Base-by-base conservation (phyloP, 2,888 invertebrate genomes). In the Drosophila setosimentum region DNA sequence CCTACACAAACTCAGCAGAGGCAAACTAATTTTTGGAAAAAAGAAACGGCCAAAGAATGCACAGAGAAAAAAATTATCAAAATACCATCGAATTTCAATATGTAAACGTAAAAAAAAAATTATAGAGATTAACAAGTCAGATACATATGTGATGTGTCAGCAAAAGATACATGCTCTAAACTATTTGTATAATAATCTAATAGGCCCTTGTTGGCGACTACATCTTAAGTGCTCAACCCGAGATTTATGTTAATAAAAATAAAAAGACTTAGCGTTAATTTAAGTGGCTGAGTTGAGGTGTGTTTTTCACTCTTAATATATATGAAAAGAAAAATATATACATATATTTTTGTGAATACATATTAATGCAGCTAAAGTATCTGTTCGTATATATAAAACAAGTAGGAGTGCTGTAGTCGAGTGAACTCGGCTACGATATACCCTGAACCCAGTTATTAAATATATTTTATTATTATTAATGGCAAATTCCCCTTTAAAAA, bases 1-100 rank as follows among this genome's bases (percentile, higher is more conserved):
- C 45, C 32, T 32, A 70, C 71, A 55, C 70, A 63, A 30, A 55
- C 33, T 55, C n/a, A 54, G 48, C 42, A 21, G 40, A 57, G 24
- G 13, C 78, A 13, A 66, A 78, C 59, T 63, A 45, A 73, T 50
- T 73, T 64, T 59, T 59, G 57, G 51, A 67, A 67, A 48, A 18
- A n/a, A 24, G 49, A 68, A 55, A 57, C 40, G 48, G 57, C 69
- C 57, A 58, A 55, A 33, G 58, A 68, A 69, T 50, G 33, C n/a
- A 40, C 24, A 33, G n/a, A 33, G 21, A 37, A 27, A 27, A 37
- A 55, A 29, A 16, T n/a, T 1, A n/a, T 40, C 8, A n/a, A n/a
- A 29, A 40, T 40, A 29, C 40, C 18, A 32, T 1, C 48, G 32
- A 67, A 53, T 66, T 67, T 48, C 33, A 30, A 54, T 29, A n/a